These are phyloP conservation scores for Athalia cordata DNA, from an alignment of 2,888 invertebrate genomes.

Conservation along the genomic window DNA sequence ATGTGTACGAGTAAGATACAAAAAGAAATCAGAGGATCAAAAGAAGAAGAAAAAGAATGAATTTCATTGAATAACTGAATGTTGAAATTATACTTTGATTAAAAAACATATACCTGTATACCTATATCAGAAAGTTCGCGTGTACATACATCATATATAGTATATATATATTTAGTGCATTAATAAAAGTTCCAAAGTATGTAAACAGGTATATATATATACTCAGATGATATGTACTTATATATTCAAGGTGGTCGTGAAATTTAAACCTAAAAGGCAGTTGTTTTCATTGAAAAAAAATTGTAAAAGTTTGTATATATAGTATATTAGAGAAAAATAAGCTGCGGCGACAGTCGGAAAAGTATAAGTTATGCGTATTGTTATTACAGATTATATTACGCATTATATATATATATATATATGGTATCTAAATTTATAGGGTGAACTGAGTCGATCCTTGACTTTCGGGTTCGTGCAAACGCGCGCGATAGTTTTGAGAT, in stretches of 20 bases:
- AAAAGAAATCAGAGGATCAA: constrained; percentile 3
- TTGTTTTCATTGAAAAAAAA: constrained; percentile 34
- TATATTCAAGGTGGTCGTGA: background rate
- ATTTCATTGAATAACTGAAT: constrained; percentile 25
- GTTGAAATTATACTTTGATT: background rate
- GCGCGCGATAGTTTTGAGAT: too few relatives aligned
- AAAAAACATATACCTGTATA: too few relatives aligned
- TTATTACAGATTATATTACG: constrained; percentile 1
- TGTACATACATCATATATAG: too few relatives aligned
- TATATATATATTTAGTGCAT: too few relatives aligned
- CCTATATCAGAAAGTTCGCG: too few relatives aligned
- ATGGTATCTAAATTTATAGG: background rate
- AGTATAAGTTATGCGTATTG: background rate
- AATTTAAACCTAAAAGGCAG: constrained; percentile 23
- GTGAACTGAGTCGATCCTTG: background rate
- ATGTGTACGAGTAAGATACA: too few relatives aligned
- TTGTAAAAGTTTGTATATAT: constrained; percentile 19
- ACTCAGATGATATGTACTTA: background rate
- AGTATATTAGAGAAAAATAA: background rate
- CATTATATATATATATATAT: background rate
- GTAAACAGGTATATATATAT: too few relatives aligned
- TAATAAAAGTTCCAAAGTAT: too few relatives aligned
- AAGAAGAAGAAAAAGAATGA: background rate
- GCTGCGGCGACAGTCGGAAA: constrained; percentile 25
- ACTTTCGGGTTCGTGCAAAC: background rate